Percentiles rank a stretch among this genome's conserved stretches.
These are phyloP conservation scores for Cynopterus sphinx DNA, from an alignment of 2,797 vertebrate species.

Conservation along the genomic window DNA sequence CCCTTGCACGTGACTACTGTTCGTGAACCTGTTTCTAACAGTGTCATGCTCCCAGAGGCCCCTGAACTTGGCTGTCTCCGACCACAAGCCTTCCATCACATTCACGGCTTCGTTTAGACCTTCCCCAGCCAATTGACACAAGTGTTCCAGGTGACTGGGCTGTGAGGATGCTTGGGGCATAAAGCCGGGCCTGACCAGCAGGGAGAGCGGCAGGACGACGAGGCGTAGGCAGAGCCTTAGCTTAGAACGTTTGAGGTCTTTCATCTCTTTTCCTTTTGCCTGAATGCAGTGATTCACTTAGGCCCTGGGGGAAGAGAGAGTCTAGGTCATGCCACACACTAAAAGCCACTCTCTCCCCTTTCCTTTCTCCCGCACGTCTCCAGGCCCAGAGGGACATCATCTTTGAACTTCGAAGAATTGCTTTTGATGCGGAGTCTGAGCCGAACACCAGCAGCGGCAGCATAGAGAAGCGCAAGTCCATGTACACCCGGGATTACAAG, in stretches of 20 bases:
- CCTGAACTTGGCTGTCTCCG: background rate
- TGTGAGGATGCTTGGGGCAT: background rate
- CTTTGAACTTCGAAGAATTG: conserved; percentile 97
- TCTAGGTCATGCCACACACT: background rate
- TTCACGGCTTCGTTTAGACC: background rate
- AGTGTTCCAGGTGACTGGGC: background rate
- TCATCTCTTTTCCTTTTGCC: background rate
- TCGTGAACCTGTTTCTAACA: background rate
- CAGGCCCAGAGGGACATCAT: conserved; percentile 99
- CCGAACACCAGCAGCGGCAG: conserved; percentile 95
- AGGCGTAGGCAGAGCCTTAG: background rate
- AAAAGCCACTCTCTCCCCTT: background rate
- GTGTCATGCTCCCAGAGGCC: background rate
- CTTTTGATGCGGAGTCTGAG: conserved; percentile 96
- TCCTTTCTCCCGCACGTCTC: background rate
- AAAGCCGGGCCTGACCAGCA: background rate
- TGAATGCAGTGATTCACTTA: background rate
- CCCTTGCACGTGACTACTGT: background rate
- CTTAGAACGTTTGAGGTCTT: background rate
- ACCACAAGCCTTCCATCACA: fast-evolving
- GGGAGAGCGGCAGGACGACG: background rate
- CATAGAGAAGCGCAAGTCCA: conserved; percentile 98
- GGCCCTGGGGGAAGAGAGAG: background rate
- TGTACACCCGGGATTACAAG: conserved; percentile 99
- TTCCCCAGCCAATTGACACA: too few species aligned